phyloP scores from a whole-genome alignment of 2,113 vertebrate species.

The Manacus vitellinus region DNA sequence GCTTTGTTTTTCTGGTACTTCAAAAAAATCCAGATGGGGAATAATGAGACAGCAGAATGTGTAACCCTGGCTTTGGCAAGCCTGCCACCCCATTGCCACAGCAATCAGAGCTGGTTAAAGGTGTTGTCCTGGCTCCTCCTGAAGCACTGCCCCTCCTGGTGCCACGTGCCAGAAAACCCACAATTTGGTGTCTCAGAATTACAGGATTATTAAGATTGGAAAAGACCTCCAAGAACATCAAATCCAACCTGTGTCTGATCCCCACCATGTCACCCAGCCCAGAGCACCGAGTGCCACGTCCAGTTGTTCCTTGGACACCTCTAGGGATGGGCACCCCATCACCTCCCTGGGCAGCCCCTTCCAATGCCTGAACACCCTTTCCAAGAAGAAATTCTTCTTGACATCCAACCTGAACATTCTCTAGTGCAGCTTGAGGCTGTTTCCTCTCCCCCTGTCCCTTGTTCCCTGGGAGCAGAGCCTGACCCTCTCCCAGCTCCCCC shows the following conservation, averaged over 20 bases:
- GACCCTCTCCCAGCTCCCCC: not conserved
- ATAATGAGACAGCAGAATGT: not conserved
- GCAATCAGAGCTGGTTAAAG: not conserved
- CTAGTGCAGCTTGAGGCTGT: not conserved
- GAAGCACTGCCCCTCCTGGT: not conserved
- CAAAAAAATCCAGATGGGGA: not conserved
- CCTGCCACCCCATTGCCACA: not conserved
- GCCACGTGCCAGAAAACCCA: not conserved
- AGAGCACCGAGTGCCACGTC: rapidly evolving
- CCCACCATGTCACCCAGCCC: not conserved
- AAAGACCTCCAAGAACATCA: not conserved
- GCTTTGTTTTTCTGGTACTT: slow-evolving; percentile 38
- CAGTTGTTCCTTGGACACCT: not conserved
- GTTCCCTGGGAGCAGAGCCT: not conserved
- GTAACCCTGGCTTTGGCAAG: not conserved
- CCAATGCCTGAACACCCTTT: not conserved
- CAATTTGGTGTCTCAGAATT: not conserved
- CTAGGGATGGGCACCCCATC: not conserved
- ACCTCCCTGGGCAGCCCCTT: not conserved
- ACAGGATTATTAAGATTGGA: not conserved
- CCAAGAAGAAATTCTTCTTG: rapidly evolving
- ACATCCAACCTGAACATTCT: rapidly evolving
- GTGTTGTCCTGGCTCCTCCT: rapidly evolving
- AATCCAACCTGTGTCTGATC: rapidly evolving
- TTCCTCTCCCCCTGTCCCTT: not conserved